These are phyloP conservation scores for Pelusios castaneus DNA, from an alignment of 2,113 vertebrate genomes.

Conservation along the genomic window DNA sequence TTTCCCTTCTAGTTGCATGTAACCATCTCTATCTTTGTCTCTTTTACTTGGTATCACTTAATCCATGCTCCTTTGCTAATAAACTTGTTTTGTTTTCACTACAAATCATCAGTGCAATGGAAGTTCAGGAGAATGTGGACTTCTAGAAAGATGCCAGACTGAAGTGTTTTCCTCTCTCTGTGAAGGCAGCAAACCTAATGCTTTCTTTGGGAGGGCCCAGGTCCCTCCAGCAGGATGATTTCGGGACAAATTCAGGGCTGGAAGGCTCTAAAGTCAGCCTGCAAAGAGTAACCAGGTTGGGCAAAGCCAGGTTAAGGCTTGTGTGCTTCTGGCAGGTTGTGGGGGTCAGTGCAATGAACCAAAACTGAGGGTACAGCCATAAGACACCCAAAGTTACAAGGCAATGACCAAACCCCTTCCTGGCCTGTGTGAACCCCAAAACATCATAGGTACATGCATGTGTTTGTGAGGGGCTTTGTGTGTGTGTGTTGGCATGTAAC, in stretches of 20 bases:
- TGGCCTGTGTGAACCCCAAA: not conserved
- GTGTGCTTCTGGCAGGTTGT: not conserved
- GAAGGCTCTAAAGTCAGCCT: not conserved
- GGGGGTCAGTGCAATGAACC: not conserved
- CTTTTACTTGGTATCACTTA: not conserved
- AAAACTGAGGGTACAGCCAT: not conserved
- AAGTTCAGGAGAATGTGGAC: not conserved
- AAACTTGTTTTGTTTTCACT: not conserved
- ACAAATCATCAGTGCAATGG: not conserved
- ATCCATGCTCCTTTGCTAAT: not conserved
- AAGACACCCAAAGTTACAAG: not conserved
- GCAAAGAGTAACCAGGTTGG: not conserved
- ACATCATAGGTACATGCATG: not conserved
- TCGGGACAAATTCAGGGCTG: not conserved
- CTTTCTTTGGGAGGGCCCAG: not conserved
- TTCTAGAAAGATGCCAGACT: not conserved
- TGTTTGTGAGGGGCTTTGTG: not conserved
- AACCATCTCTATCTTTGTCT: not conserved
- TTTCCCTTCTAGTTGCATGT: not conserved
- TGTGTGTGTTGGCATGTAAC: not conserved
- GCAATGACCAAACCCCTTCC: not conserved
- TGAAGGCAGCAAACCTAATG: not conserved
- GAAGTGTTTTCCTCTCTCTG: not conserved
- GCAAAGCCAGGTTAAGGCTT: not conserved
- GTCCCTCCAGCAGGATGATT: not conserved